phyloP scores from a whole-genome alignment of 1,140 invertebrate species.

The Aphidius gifuensis region DNA sequence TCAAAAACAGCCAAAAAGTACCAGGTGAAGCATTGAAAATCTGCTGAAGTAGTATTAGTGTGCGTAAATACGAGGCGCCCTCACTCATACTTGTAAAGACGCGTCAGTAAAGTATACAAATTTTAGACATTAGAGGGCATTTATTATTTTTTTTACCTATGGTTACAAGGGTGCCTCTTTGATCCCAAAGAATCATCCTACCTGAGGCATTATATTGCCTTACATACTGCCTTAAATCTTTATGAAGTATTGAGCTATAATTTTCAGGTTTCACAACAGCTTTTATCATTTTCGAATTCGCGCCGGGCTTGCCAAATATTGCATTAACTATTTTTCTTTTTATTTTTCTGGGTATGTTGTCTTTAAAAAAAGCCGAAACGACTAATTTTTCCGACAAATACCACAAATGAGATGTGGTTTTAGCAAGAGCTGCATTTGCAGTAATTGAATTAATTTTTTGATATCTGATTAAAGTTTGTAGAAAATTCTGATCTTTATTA shows the following conservation, averaged over 20 bases:
- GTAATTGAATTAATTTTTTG: slow-evolving; percentile 31
- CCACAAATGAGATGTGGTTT: slow-evolving; percentile 33
- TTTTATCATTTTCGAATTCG: slow-evolving; percentile 23
- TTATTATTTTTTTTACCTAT: no score
- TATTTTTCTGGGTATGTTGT: slow-evolving; percentile 26
- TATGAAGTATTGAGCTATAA: neutral
- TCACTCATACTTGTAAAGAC: no score
- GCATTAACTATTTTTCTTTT: slow-evolving; percentile 11
- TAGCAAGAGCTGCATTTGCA: slow-evolving; percentile 23
- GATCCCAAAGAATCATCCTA: no score
- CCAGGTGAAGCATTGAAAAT: no score
- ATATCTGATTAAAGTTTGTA: slow-evolving; percentile 1
- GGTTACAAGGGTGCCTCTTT: no score
- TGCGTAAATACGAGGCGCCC: no score
- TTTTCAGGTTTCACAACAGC: slow-evolving; percentile 5
- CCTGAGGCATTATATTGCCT: no score
- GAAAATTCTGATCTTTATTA: no score
- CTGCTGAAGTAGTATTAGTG: no score
- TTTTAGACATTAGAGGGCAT: no score
- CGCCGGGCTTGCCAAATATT: slow-evolving; percentile 18
- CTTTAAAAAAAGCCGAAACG: slow-evolving; percentile 22
- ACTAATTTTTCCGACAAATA: slow-evolving; percentile 32
- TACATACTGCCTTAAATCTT: slow-evolving; percentile 11
- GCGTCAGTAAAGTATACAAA: no score
- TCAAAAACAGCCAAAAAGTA: no score